Percentiles rank a stretch among this genome's conserved stretches.
phyloP scores from a whole-genome alignment of 2,888 invertebrate genomes.

The Pollenia labialis region DNA sequence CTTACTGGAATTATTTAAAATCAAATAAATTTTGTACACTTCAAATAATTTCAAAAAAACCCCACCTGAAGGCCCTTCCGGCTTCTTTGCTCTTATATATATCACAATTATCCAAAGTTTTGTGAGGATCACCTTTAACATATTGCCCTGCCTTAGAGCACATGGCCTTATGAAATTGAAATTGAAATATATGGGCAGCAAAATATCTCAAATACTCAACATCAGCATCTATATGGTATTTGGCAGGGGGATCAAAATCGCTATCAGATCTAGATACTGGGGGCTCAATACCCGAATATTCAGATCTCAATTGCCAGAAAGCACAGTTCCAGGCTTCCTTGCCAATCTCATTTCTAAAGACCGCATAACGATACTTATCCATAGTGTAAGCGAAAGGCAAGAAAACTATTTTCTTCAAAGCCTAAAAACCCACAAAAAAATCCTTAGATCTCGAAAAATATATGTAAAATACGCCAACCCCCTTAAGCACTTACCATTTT shows the following conservation, averaged over 20 bases:
- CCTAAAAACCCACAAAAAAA: slow-evolving; percentile 72
- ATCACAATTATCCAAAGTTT: slow-evolving; percentile 93
- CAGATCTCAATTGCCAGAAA: slow-evolving; percentile 88
- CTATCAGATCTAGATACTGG: slow-evolving; percentile 87
- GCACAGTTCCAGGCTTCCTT: slow-evolving; percentile 87
- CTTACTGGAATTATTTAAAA: slow-evolving; percentile 86
- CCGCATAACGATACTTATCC: slow-evolving; percentile 89
- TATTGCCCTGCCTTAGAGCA: slow-evolving; percentile 91
- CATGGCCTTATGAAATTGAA: slow-evolving; percentile 90
- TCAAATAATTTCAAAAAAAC: not conserved
- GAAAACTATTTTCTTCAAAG: slow-evolving; percentile 88
- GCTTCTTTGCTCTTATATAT: slow-evolving; percentile 92
- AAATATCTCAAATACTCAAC: slow-evolving; percentile 88
- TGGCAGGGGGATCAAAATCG: slow-evolving; percentile 91
- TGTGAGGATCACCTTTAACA: slow-evolving; percentile 87
- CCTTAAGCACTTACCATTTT: slow-evolving; percentile 75
- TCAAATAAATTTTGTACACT: not conserved
- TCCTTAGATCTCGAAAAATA: not conserved
- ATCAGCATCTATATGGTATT: slow-evolving; percentile 90
- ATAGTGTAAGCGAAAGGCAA: slow-evolving; percentile 89
- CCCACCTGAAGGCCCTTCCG: slow-evolving; percentile 88
- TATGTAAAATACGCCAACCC: too few species aligned
- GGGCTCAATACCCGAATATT: slow-evolving; percentile 88
- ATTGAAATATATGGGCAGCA: slow-evolving; percentile 92
- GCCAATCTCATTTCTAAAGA: slow-evolving; percentile 87